A percentile compares a stretch with the other conserved stretches of the same genome.
phyloP scores from a whole-genome alignment of 23 tunicate genomes.

The Oikopleura vanhoeffeni region DNA sequence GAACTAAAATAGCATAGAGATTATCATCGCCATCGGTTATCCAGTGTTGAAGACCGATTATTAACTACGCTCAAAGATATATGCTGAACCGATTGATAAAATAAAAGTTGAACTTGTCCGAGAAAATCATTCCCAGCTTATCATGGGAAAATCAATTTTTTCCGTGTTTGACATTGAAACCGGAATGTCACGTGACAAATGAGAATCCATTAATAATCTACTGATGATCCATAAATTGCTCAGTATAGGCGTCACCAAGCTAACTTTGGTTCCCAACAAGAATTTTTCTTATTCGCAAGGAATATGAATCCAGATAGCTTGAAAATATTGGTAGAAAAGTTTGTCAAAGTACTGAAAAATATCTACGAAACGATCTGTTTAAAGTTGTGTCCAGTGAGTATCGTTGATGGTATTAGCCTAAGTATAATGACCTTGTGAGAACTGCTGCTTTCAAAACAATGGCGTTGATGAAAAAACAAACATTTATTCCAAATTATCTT shows the following conservation, averaged over 20 bases:
- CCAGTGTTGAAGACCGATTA: background rate
- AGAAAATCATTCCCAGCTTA: background rate
- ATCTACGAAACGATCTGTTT: background rate
- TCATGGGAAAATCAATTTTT: background rate
- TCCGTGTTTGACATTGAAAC: background rate
- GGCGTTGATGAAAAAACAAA: too few species aligned
- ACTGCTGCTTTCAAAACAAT: too few species aligned
- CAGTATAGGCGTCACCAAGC: background rate
- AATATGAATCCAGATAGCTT: background rate
- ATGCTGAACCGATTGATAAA: background rate
- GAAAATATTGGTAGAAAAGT: background rate
- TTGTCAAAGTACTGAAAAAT: background rate
- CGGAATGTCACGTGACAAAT: background rate
- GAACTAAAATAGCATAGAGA: background rate
- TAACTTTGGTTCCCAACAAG: background rate
- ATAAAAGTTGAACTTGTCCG: background rate
- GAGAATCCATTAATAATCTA: background rate
- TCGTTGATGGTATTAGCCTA: background rate
- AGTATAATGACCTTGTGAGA: too few species aligned
- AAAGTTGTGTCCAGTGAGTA: background rate
- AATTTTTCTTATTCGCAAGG: background rate
- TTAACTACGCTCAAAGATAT: background rate
- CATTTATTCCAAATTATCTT: too few species aligned
- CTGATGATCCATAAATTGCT: background rate
- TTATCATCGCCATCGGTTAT: background rate